Conservation (phyloP, 2,888 invertebrate genomes). For the Exephanes ischioxanthus region DNA sequence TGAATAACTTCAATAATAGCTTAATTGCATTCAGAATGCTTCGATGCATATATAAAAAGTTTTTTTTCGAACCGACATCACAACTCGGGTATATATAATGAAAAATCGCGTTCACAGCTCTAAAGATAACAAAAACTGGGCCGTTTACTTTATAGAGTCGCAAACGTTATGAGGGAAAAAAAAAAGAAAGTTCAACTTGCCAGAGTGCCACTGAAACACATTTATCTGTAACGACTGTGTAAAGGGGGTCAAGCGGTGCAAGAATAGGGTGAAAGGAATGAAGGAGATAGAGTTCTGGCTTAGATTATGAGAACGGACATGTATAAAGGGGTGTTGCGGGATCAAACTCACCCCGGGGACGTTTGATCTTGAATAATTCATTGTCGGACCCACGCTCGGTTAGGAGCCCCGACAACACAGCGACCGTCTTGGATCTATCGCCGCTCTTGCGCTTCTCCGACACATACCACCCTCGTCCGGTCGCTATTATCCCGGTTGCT, state of each 20-base stretch:
- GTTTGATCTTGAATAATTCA: constrained; percentile 82
- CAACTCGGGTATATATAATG: too few relatives aligned
- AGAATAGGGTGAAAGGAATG: background rate
- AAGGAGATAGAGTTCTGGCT: constrained; percentile 7
- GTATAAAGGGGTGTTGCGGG: constrained; percentile 73
- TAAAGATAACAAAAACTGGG: too few relatives aligned
- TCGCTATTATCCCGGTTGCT: background rate
- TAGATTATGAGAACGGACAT: constrained; percentile 80
- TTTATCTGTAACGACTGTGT: constrained; percentile 25
- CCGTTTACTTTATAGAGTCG: too few relatives aligned
- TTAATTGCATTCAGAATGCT: too few relatives aligned
- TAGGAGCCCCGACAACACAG: constrained; percentile 70
- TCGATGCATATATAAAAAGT: too few relatives aligned
- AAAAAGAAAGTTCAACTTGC: constrained; percentile 41
- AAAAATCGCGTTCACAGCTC: too few relatives aligned
- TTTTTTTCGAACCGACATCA: too few relatives aligned
- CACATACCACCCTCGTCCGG: background rate
- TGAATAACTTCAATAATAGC: too few relatives aligned
- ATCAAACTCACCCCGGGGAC: constrained; percentile 72
- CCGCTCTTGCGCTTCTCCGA: constrained; percentile 25
- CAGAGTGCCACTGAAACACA: constrained; percentile 46
- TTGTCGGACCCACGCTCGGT: constrained; percentile 81
- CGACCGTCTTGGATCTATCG: constrained; percentile 60
- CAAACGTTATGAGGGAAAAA: background rate
- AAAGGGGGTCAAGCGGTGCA: constrained; percentile 38